Conservation (phyloP, 2,888 invertebrate genomes). For the Lepidocyrtinus sp. region DNA sequence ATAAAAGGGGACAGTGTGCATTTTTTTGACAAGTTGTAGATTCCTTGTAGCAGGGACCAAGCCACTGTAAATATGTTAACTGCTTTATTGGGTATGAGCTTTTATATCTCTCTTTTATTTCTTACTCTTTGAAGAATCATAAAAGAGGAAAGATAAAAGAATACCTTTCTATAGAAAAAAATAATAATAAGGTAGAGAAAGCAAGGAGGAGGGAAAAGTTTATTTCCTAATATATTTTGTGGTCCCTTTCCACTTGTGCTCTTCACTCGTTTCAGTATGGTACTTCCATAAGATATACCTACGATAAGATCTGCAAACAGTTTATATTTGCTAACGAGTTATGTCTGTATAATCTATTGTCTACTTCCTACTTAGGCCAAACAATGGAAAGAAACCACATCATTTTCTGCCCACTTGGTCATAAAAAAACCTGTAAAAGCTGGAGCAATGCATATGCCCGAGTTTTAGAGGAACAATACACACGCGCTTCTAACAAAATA, state of each 20-base stretch:
- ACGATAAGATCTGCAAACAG: neutral
- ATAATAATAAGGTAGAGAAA: no score
- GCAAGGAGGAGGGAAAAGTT: neutral
- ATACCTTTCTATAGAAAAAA: neutral
- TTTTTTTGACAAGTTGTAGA: no score
- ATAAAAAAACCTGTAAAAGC: no score
- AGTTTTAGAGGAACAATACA: no score
- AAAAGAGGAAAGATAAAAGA: neutral
- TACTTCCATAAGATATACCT: neutral
- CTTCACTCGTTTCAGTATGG: neutral
- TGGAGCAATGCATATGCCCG: no score
- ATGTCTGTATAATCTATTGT: neutral
- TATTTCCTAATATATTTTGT: neutral
- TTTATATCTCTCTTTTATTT: no score
- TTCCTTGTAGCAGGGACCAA: no score
- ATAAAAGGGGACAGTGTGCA: no score
- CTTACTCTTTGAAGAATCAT: neutral
- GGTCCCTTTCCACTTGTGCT: conserved; percentile 1
- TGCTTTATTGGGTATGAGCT: no score
- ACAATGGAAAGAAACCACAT: neutral
- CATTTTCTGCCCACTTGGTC: neutral
- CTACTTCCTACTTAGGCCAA: neutral
- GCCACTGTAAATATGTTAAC: no score
- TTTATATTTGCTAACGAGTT: conserved; percentile 3
- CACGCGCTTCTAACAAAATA: no score